Percentiles rank a stretch among this genome's conserved stretches.
phyloP scores from a whole-genome alignment of 2,113 vertebrate genomes.

The Planiliza haematocheilus region DNA sequence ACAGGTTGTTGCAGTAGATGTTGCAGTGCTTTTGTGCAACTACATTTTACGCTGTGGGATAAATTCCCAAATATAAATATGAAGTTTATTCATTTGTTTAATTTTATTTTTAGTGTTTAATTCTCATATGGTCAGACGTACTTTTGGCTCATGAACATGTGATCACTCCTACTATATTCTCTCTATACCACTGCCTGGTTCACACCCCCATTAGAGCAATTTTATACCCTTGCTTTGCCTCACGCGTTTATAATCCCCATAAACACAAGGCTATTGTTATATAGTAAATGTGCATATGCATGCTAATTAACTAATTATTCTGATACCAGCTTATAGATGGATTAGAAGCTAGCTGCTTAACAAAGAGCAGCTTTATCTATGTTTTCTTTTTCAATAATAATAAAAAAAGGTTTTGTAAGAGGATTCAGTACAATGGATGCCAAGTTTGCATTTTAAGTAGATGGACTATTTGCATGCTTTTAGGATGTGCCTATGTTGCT shows the following conservation, averaged over 20 bases:
- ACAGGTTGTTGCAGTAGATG: slow-evolving; percentile 1
- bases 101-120: too few relatives aligned
- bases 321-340: neutral
- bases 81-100: too few relatives aligned
- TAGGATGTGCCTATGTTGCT: too few relatives aligned
- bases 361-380: neutral
- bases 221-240: neutral
- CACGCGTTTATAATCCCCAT: neutral
- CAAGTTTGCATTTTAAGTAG: too few relatives aligned
- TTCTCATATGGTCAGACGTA: slow-evolving; percentile 5
- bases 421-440: too few relatives aligned
- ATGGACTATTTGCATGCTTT: too few relatives aligned
- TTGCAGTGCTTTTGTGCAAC: too few relatives aligned
- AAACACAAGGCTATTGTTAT: neutral
- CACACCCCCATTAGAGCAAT: neutral
- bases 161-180: too few relatives aligned
- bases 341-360: neutral
- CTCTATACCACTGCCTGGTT: neutral
- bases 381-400: too few relatives aligned
- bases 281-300: neutral
- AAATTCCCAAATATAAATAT: too few relatives aligned
- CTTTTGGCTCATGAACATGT: neutral
- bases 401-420: too few relatives aligned
- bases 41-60: too few relatives aligned
- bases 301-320: neutral